Conservation (phyloP, 2,113 vertebrate genomes). For the Benitochromis conjunctus region DNA sequence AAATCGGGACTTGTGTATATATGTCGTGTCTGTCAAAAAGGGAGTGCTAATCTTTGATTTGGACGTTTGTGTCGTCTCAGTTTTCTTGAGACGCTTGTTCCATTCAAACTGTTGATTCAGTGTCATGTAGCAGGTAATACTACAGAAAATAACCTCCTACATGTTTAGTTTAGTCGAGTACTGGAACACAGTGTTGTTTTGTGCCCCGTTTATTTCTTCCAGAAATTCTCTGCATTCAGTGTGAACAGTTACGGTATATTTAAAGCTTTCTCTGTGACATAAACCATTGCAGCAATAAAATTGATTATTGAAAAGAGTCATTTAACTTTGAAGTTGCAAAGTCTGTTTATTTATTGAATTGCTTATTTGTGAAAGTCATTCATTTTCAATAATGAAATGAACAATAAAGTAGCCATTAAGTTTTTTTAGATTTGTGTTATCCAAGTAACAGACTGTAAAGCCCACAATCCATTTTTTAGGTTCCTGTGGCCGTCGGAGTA, state of each 20-base stretch:
- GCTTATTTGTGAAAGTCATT: not conserved
- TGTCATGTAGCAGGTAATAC: not conserved
- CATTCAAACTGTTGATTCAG: not conserved
- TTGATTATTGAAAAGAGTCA: not conserved
- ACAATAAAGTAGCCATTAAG: not conserved
- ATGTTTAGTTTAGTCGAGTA: not conserved
- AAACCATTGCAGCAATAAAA: slow-evolving; percentile 24
- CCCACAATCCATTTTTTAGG: not conserved
- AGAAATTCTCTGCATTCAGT: not conserved
- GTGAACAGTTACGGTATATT: not conserved
- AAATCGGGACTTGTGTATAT: not conserved
- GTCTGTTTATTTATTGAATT: not conserved
- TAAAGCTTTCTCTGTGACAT: slow-evolving; percentile 6
- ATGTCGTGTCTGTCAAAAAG: not conserved
- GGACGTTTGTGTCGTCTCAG: slow-evolving; percentile 4
- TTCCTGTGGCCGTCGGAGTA: slow-evolving; percentile 7
- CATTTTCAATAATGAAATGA: not conserved
- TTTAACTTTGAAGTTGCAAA: not conserved
- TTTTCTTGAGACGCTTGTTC: slow-evolving; percentile 21
- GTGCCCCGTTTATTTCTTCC: not conserved
- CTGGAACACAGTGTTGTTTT: not conserved
- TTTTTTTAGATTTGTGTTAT: not conserved
- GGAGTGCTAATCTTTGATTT: not conserved
- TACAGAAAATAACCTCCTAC: not conserved
- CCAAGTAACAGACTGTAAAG: not conserved